Base-by-base conservation (phyloP, 2,113 vertebrate species). In the Anser brachyrhynchus region DNA sequence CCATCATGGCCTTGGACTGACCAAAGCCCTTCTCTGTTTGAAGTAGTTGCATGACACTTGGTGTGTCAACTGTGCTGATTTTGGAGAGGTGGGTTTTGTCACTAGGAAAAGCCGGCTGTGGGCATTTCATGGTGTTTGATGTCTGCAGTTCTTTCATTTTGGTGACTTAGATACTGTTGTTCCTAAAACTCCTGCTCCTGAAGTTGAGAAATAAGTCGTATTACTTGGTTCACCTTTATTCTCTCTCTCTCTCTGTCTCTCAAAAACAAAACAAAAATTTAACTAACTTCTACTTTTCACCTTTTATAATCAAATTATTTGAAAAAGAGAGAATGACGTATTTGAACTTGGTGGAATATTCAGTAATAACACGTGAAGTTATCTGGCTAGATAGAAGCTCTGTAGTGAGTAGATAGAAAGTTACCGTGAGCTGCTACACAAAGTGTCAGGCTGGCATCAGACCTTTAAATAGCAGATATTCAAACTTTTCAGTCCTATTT, bases 1-100 rank as follows among this genome's bases (percentile, higher is more conserved):
- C 67, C 18, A 5, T 4, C 41, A 65, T 52, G 71, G 51, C 55
- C 66, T 70, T 83, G 54, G 23, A 19, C 22, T 74, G 58, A 62
- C 35, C 37, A 33, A 62, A 64, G 21, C 52, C 57, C 43, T 55
- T 37, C 23, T 51, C n/a, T 43, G 1, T 43, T 44, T 55, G 46
- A 31, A 78, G 5, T 66, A 12, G 39, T 19, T 61, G 6, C 41
- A 1, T 61, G 73, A 44, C 8, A 25, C 21, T 75, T 52, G 69
- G 4, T 58, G 5, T 5, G 17, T 26, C 1, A 3, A 25, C 14
- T 20, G n/a, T 1, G 1, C 18, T 5, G 3, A 3, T 84, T 87
- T 31, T 75, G 70, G 29, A 76, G 74, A 70, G n/a, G 1, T 35
- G 12, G 26, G 16, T 62, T 88, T 87, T 94, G 43, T 8, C 18